Base-by-base conservation (phyloP, 2,888 invertebrate species). In the Morpho helenor region DNA sequence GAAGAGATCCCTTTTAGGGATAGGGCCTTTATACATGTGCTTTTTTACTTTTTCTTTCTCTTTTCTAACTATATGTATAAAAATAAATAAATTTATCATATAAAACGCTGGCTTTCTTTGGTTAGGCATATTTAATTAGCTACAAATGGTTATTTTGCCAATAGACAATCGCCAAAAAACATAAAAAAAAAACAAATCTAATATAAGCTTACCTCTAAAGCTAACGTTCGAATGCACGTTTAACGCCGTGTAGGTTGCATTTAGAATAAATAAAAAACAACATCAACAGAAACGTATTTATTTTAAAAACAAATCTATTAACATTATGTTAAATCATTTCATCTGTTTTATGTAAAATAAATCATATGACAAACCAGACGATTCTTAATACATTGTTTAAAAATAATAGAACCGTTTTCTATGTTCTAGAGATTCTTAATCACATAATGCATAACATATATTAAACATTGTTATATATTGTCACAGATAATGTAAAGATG, bases 291-390 rank as follows among this genome's bases (percentile, higher is more conserved):
- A 53, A 53, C 53, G 16, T 50, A 57, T 61, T 58, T 55, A 61
- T 55, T 55, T 48, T 40, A 52, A 57, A 61, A 52, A 55, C 52
- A 55, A 46, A 46, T 50, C 44, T 51, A 52, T 56, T 61, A 56
- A 56, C 59, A 44, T 45, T 59, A 48, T 44, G 40, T 46, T 52
- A 52, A 46, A 46, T 46, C 10, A 52, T 16, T 52, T 46, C 2
- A 40, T 39, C 45, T 45, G 8, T 23, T 52, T 31, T 41, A 7
- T 22, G 40, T 53, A 47, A 46, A 53, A 53, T 46, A 53, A 46
- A 41, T 40, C n/a, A 5, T 39, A 52, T n/a, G 2, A 31, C 5
- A 47, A 8, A 16, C 9, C 16, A 39, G 31, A 46, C 22, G 16
- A 22, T 41, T 43, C 22, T 16, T 16, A n/a, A 43, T 43, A 43